Base-by-base conservation (phyloP, 2,113 vertebrate genomes). In the Melierax canorus region DNA sequence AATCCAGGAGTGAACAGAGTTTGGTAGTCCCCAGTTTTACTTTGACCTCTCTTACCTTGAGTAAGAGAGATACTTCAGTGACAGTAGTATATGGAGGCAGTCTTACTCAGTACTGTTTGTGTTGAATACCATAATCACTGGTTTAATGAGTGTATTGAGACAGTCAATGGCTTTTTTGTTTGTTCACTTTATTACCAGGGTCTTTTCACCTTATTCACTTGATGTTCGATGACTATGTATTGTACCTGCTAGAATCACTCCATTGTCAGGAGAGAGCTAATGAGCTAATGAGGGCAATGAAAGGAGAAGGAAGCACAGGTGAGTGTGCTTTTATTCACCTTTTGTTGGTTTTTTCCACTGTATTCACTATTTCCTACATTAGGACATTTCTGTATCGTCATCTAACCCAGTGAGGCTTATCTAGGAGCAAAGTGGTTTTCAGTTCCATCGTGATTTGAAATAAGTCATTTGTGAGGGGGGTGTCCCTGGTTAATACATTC, bases 161-260 rank as follows among this genome's bases (percentile, higher is more conserved):
- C 29, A 81, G 63, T 92, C 81, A 95, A 94, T 92, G 76, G 81
- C 75, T 95, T 90, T 94, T 91, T 76, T 88, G 67, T 93, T 91
- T 89, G 16, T 94, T 83, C 86, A 71, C 81, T 93, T 96, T 91
- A 82, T 94, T 67, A 41, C 66, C 97, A 99, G 99, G 99, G 30
- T 99, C 99, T 69, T 99, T 99, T 93, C 99, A 99, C 97, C 98
- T 99, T 96, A 99, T 99, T 90, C 99, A 99, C 78, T 97, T 99
- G 98, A 99, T 99, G 99, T 99, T 99, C 67, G 99, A 99, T 91
- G 99, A 99, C 96, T 99, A 99, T 8, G 99, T 99, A 74, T 99
- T 99, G 78, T 99, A 99, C 97, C 98, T 99, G 94, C 97, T 99
- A 96, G 99, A 99, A 94, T 99, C 99, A 23, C 98, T 99, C 72